Conservation (phyloP, 2,888 invertebrate species). For the Sisyra nigra region DNA sequence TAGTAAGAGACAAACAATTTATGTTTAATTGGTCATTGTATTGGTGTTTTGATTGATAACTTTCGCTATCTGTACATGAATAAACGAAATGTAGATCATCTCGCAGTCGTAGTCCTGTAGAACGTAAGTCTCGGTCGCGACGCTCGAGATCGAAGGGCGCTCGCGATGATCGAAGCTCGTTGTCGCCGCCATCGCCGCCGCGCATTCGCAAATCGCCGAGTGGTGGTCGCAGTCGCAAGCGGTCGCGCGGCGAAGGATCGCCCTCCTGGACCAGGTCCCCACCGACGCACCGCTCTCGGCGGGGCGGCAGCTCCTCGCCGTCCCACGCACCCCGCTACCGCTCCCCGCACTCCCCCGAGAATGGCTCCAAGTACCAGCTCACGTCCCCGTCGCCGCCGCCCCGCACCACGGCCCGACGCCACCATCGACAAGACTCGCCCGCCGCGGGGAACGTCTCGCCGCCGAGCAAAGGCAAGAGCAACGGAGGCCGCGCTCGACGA, state of each 20-base stretch:
- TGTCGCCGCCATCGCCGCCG: conserved; percentile 6
- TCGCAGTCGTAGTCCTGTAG: conserved; percentile 3
- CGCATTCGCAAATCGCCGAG: conserved; percentile 1
- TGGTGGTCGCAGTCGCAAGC: not conserved
- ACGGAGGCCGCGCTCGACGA: not conserved
- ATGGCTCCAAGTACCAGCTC: not conserved
- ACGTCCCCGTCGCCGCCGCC: conserved; percentile 3
- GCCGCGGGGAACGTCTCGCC: not conserved
- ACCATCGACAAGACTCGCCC: not conserved
- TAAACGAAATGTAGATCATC: conserved; percentile 3
- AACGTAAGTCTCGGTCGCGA: conserved; percentile 2
- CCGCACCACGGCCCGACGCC: not conserved
- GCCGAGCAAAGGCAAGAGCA: not conserved
- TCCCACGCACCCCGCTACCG: not conserved
- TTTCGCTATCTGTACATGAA: conserved; percentile 3
- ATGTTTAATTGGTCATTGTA: too few relatives aligned
- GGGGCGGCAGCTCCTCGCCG: not conserved
- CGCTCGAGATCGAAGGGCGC: conserved; percentile 2
- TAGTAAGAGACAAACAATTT: too few relatives aligned
- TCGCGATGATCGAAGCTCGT: not conserved
- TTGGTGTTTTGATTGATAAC: conserved; percentile 2
- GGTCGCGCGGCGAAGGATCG: not conserved
- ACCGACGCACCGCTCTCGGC: not conserved
- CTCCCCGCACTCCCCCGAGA: conserved; percentile 1
- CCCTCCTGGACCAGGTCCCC: not conserved